phyloP scores from a whole-genome alignment of 2,888 invertebrate genomes.

The Corythucha ciliata region DNA sequence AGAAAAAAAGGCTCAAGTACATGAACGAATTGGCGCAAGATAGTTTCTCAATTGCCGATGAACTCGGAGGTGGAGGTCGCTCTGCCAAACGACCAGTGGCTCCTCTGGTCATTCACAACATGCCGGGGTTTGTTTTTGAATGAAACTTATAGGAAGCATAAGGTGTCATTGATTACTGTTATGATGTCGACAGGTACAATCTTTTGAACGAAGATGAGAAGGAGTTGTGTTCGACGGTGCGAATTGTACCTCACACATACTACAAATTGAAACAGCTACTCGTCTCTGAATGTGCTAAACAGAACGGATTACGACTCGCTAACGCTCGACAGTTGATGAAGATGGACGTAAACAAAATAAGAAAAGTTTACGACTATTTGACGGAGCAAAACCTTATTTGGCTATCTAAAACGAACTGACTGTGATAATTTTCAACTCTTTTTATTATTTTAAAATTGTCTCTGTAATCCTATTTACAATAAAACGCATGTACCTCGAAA shows the following conservation, averaged over 20 bases:
- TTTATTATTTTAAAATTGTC: too few relatives aligned
- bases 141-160: neutral
- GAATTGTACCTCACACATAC: constrained; percentile 68
- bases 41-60: constrained; percentile 12
- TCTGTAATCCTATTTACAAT: too few relatives aligned
- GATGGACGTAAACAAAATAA: constrained; percentile 77
- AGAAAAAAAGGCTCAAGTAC: constrained; percentile 25
- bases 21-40: constrained; percentile 23
- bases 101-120: constrained; percentile 26
- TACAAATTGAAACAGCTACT: constrained; percentile 66
- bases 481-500: too few relatives aligned
- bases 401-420: constrained; percentile 42
- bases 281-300: constrained; percentile 63
- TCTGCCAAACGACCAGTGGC: constrained; percentile 18
- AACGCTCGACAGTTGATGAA: constrained; percentile 76
- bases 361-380: constrained; percentile 74
- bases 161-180: neutral
- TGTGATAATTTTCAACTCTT: neutral
- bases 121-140: constrained; percentile 27
- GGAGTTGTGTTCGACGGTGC: constrained; percentile 62
- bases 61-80: constrained; percentile 7
- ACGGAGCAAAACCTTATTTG: constrained; percentile 60
- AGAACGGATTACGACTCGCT: constrained; percentile 54
- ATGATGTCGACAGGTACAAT: constrained; percentile 19
- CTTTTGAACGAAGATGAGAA: constrained; percentile 58